Evolutionary conservation across 1,140 invertebrate species (phyloP).

Genomic region (Drosophila ananassae): DNA sequence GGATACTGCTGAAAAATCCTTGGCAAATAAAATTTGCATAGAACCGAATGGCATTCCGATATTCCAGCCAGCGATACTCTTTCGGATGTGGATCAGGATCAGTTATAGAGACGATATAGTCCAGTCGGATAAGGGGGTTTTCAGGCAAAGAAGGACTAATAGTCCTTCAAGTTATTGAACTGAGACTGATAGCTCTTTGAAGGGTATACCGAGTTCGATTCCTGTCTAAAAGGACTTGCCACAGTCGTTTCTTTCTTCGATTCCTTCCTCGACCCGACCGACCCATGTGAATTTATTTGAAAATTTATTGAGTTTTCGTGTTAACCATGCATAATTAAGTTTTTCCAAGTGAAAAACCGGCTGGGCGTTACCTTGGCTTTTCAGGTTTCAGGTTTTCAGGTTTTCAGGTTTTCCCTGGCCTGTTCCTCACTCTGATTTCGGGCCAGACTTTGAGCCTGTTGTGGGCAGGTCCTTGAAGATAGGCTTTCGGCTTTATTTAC

Average conservation of each 20-base stretch:
- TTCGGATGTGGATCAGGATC: neutral
- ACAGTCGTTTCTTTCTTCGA: neutral
- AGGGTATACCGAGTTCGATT: too few species aligned
- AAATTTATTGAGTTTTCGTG: conserved; percentile 84
- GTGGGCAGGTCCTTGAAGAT: conserved; percentile 55
- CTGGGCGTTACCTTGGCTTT: conserved; percentile 14
- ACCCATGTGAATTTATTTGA: conserved; percentile 76
- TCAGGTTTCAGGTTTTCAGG: too few species aligned
- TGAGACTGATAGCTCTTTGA: too few species aligned
- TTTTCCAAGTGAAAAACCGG: conserved; percentile 54
- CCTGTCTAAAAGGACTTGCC: too few species aligned
- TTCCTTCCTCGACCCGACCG: neutral
- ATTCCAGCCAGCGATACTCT: neutral
- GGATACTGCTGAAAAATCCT: conserved; percentile 78
- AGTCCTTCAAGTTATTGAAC: too few species aligned
- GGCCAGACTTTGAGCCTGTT: conserved; percentile 3
- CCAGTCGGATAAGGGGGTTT: neutral
- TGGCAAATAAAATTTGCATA: conserved; percentile 80
- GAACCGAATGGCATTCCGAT: conserved; percentile 19
- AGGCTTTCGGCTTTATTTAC: conserved; percentile 69
- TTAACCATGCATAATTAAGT: conserved; percentile 84
- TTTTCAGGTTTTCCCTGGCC: neutral
- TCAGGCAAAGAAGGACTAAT: neutral
- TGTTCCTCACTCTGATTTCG: neutral
- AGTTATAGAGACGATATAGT: too few species aligned